Evolutionary conservation across 2,797 vertebrate species (phyloP), one percentile per base, ranked within the genome.

Genomic region (Falco columbarius): DNA sequence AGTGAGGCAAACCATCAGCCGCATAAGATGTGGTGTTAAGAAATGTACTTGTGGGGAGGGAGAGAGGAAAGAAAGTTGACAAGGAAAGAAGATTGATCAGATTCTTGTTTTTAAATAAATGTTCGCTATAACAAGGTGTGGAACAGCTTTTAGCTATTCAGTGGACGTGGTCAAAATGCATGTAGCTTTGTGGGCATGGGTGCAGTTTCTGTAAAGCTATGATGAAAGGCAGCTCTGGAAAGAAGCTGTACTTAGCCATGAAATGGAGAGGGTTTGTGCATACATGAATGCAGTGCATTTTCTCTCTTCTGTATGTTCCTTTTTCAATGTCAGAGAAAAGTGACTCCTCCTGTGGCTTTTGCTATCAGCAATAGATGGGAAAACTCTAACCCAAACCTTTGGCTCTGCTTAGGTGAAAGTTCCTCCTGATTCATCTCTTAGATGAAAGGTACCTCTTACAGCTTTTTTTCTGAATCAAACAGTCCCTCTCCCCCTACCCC

Each of bases 331-430:
- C 88, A 79, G 62, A 66, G 67, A 26, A 62, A 55, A 73, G 21
- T 38, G 65, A 27, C 40, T 89, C 19, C 10, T 79, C 52, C 36
- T n/a, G 27, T 82, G 83, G 63, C 73, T 90, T 92, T 90, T 86
- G 26, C 66, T 84, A 73, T 63, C 81, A 91, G 44, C 47, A 56
- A 29, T 38, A 89, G 44, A 73, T 67, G 29, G 89, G 63, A 89
- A 93, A 96, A 56, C 21, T 52, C 52, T 95, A 61, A 72, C 72
- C 36, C 36, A 77, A 82, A 94, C 61, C 71, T 94, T 75, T 85
- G 81, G 22, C n/a, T 80, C 32, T 56, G 51, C 59, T 90, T 52
- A 61, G 67, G 77, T 91, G 62, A 86, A 95, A 81, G 49, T 87
- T 89, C 38, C 47, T 84, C 40, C 70, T 85, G 77, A 81, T 96